Evolutionary conservation across 2,888 invertebrate genomes (phyloP).

Genomic region (Barypeithes pellucidus): DNA sequence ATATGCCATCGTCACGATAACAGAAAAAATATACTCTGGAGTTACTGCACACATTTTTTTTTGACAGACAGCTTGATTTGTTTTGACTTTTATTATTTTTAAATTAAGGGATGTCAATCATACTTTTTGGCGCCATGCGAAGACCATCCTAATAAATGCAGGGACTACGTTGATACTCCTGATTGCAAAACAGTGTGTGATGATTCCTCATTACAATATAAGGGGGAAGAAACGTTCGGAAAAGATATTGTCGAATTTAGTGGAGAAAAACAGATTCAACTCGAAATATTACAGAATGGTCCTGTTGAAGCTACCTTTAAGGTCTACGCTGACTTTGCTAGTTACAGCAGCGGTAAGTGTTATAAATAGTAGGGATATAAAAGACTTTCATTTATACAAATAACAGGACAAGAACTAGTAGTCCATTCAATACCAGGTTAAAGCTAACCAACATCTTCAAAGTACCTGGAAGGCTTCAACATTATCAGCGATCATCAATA

Average conservation of each 20-base stretch:
- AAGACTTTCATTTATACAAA: too few species aligned
- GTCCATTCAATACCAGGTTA: too few species aligned
- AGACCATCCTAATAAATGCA: slow-evolving; percentile 47
- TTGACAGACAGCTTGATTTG: too few species aligned
- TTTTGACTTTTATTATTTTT: background rate
- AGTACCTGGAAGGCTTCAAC: too few species aligned
- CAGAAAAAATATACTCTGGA: too few species aligned
- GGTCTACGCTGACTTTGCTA: slow-evolving; percentile 84
- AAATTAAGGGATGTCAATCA: slow-evolving; percentile 46
- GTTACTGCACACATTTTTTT: too few species aligned
- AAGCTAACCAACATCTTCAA: too few species aligned
- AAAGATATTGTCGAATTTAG: background rate
- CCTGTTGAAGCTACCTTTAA: too few species aligned
- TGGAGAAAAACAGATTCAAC: slow-evolving; percentile 76
- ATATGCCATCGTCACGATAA: too few species aligned
- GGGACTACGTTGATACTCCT: slow-evolving; percentile 49
- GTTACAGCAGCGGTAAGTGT: slow-evolving; percentile 40
- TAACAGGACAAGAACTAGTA: too few species aligned
- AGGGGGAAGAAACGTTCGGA: slow-evolving; percentile 33
- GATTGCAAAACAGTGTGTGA: slow-evolving; percentile 46
- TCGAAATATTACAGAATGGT: slow-evolving; percentile 85
- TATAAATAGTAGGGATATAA: too few species aligned
- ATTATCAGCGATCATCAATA: too few species aligned
- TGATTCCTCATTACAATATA: slow-evolving; percentile 27
- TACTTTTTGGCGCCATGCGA: slow-evolving; percentile 51